Evolutionary conservation across 2,888 invertebrate genomes (phyloP), one percentile per base, ranked within the genome.

Genomic region (Nemurella pictetii): DNA sequence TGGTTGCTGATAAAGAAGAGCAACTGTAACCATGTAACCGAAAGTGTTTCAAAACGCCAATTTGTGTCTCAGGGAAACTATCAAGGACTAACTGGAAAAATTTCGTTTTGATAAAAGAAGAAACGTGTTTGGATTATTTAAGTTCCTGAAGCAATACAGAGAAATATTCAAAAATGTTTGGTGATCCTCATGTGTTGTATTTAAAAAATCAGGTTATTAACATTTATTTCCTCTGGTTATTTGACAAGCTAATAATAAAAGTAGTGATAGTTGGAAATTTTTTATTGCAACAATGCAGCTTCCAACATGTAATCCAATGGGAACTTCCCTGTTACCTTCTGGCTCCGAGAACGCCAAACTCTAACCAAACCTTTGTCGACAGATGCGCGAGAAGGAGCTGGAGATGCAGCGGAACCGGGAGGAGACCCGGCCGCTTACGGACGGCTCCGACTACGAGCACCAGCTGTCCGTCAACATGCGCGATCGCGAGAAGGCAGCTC

Each of bases 381-480:
- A 89, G 89, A 88, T 89, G 87, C 88, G 90, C 85, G 89, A 90
- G 87, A 89, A 89, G 86, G 88, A 90, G 74, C 89, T 89, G 86
- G 89, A 88, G 80, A 87, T 89, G 85, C 89, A 89, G 87, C 87
- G 87, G 78, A 86, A 87, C 77, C 86, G 86, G n/a, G 88, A 88
- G 55, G 88, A 89, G 26, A 87, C 87, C 78, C 87, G 90, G 26
- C 90, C 90, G 81, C 88, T 91, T 55, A 89, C 90, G 80, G 90
- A 91, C 84, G 90, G 90, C 75, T 88, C 89, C 72, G 88, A 88
- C 28, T 88, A 90, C 88, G 87, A 88, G 35, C 80, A 85, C 3
- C 88, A 87, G 81, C 86, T 89, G 85, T 89, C 90, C 86, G 90
- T 91, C 35, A 90, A 89, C 75, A 88, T 90, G 87, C 87, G 91